phyloP scores from a whole-genome alignment of 2,113 vertebrate genomes.

The Petromus typicus region DNA sequence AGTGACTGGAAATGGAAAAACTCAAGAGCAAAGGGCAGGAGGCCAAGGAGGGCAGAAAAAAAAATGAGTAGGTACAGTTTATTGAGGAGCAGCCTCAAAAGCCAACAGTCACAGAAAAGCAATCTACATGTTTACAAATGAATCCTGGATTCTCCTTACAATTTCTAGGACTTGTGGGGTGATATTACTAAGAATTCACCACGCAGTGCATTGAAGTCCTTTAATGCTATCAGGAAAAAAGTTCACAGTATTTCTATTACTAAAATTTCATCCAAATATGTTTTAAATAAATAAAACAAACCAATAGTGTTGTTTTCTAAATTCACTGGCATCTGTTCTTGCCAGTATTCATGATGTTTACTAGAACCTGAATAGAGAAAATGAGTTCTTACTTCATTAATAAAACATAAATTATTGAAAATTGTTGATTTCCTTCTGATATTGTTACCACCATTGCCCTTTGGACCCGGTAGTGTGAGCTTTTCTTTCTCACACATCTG shows the following conservation, averaged over 20 bases:
- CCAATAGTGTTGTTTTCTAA: not conserved
- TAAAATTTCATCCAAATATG: not conserved
- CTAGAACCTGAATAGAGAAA: not conserved
- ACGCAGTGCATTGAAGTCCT: not conserved
- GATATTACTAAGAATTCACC: not conserved
- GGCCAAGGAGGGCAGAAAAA: not conserved
- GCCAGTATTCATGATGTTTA: not conserved
- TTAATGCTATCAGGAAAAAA: not conserved
- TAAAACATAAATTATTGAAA: conserved; percentile 10
- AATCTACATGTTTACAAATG: not conserved
- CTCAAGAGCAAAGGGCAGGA: accelerated
- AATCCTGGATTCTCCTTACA: not conserved
- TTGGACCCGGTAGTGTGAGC: not conserved
- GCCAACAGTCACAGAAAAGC: not conserved
- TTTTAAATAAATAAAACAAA: not conserved
- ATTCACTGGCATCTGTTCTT: not conserved
- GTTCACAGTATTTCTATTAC: not conserved
- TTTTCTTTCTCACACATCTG: not conserved
- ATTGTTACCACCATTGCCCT: not conserved
- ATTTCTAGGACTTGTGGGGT: not conserved
- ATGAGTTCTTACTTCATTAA: not conserved
- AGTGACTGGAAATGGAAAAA: not conserved
- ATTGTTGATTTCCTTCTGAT: conserved; percentile 1
- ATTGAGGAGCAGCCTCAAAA: not conserved
- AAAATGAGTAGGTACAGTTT: not conserved